Conservation (phyloP, 2,888 invertebrate species). For the Leptarthrus brevirostris region DNA sequence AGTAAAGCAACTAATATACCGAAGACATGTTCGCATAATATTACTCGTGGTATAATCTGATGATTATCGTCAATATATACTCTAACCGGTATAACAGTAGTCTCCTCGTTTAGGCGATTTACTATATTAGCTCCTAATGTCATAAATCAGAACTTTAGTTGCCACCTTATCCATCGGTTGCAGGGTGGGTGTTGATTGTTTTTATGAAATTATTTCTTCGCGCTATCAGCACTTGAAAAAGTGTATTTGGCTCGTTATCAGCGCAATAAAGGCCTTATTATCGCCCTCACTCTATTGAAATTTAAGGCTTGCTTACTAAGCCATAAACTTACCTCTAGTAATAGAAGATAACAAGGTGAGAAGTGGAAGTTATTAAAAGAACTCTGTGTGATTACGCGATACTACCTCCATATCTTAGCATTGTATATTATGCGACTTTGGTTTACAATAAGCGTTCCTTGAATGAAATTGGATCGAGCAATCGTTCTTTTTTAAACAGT, state of each 20-base stretch:
- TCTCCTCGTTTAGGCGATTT: too few relatives aligned
- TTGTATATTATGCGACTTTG: background rate
- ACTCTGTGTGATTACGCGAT: background rate
- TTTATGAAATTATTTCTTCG: background rate
- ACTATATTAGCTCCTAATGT: too few relatives aligned
- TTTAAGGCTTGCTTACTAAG: background rate
- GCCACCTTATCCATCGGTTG: slow-evolving; percentile 1
- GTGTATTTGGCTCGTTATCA: slow-evolving; percentile 7
- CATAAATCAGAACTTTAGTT: slow-evolving; percentile 14
- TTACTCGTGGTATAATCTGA: too few relatives aligned
- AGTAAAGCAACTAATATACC: too few relatives aligned
- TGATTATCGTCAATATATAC: too few relatives aligned
- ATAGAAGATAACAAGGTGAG: background rate
- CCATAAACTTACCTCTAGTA: background rate
- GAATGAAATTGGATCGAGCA: background rate
- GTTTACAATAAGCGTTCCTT: background rate
- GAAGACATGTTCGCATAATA: too few relatives aligned
- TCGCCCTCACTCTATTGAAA: background rate
- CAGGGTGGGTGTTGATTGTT: slow-evolving; percentile 7
- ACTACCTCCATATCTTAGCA: background rate
- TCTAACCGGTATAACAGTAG: too few relatives aligned
- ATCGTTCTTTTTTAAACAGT: background rate
- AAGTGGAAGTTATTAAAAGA: slow-evolving; percentile 10
- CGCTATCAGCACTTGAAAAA: slow-evolving; percentile 23
- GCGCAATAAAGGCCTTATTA: background rate